phyloP scores from a whole-genome alignment of 2,797 vertebrate genomes.

The Rhinogobio ventralis region DNA sequence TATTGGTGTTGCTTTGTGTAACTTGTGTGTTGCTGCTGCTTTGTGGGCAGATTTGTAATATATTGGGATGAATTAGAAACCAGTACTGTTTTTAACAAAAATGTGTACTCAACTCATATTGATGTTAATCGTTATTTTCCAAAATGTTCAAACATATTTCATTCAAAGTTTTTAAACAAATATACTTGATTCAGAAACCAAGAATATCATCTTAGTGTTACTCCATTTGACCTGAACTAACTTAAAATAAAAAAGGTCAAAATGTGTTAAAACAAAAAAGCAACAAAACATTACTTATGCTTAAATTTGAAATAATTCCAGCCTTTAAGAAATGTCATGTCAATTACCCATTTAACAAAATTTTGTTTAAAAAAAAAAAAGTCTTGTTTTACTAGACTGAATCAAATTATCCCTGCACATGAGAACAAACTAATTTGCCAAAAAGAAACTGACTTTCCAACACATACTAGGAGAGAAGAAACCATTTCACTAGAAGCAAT shows the following conservation, averaged over 20 bases:
- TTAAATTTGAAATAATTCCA: not conserved
- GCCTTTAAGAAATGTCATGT: not conserved
- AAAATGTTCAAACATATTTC: not conserved
- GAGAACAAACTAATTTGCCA: not conserved
- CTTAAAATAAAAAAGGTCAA: not conserved
- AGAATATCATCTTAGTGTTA: not conserved
- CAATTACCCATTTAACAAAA: not conserved
- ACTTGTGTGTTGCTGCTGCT: no score
- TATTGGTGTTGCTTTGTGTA: not conserved
- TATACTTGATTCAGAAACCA: not conserved
- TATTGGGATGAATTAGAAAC: not conserved
- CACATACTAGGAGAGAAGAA: not conserved
- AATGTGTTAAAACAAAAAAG: not conserved
- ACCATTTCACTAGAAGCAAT: not conserved
- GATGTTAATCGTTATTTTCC: not conserved
- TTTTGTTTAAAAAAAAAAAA: not conserved
- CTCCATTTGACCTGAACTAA: not conserved
- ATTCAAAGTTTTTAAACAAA: not conserved
- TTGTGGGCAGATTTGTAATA: conserved; percentile 5
- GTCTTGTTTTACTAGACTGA: not conserved
- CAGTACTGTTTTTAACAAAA: no score
- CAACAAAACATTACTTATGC: not conserved
- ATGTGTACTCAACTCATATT: not conserved
- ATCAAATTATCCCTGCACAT: not conserved
- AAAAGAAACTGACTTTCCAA: not conserved